These are phyloP conservation scores for Drosophila nr. fundita DNA, from an alignment of 2,888 invertebrate genomes.

Conservation along the genomic window DNA sequence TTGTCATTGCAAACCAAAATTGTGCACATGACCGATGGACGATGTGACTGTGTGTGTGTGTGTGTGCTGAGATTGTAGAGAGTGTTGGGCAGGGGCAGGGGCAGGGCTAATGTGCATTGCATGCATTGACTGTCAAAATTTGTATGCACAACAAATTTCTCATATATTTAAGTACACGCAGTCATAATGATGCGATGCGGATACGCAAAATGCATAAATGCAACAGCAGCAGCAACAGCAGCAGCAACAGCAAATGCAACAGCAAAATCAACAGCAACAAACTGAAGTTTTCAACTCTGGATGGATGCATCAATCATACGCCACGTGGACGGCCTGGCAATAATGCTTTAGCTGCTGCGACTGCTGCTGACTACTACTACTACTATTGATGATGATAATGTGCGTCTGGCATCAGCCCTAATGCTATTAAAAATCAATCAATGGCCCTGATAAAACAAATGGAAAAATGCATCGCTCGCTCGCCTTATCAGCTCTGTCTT, in stretches of 20 bases:
- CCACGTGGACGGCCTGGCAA: conserved; percentile 68
- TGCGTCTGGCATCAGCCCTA: conserved; percentile 37
- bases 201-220: conserved; percentile 79
- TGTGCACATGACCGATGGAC: conserved; percentile 69
- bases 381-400: conserved; percentile 24
- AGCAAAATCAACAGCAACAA: conserved; percentile 29
- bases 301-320: conserved; percentile 76
- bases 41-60: conserved; percentile 19
- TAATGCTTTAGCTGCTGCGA: conserved; percentile 47
- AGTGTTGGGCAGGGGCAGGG: not conserved
- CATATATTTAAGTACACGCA: conserved; percentile 76
- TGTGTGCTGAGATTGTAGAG: conserved; percentile 30
- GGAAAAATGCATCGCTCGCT: conserved; percentile 59
- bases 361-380: conserved; percentile 39
- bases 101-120: conserved; percentile 65
- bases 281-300: conserved; percentile 46
- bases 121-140: conserved; percentile 74
- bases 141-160: conserved; percentile 79
- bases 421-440: conserved; percentile 80
- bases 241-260: conserved; percentile 57
- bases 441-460: conserved; percentile 72
- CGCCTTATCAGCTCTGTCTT: conserved; percentile 37
- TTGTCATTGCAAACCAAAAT: conserved; percentile 68
- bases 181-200: conserved; percentile 72
- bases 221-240: conserved; percentile 54